Evolutionary conservation across 37 sponge, comb jelly and placozoan genomes (phyloP).

Genomic region (Eunapius fragilis): DNA sequence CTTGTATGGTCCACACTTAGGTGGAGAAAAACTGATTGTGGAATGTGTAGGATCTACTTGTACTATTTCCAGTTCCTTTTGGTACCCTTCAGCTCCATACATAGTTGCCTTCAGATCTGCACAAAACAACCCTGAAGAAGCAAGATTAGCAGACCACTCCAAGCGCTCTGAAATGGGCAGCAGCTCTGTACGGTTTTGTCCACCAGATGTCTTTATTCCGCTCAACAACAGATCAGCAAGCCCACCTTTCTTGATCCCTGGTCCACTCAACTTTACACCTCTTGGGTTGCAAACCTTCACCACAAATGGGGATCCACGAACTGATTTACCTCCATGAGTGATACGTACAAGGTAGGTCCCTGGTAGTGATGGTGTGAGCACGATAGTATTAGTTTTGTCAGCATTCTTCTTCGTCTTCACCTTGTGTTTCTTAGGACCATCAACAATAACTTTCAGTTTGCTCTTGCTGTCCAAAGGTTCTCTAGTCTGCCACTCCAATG

Average conservation of each 20-base stretch:
- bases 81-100: not conserved
- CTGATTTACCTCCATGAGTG: slow-evolving; percentile 2
- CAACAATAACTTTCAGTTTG: not conserved
- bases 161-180: not conserved
- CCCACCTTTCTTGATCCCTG: not conserved
- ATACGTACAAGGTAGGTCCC: slow-evolving; percentile 1
- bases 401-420: not conserved
- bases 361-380: not conserved
- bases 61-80: not conserved
- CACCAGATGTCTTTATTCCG: not conserved
- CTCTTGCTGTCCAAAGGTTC: not conserved
- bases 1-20: not conserved
- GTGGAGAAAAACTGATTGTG: not conserved
- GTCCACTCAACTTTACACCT: not conserved
- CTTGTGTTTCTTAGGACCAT: not conserved
- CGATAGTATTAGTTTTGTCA: not conserved
- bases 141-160: not conserved
- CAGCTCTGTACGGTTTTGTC: not conserved
- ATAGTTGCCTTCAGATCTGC: not conserved
- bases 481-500: not conserved
- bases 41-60: not conserved
- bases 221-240: not conserved
- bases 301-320: slow-evolving; percentile 29
- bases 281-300: slow-evolving; percentile 10
- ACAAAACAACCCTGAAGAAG: not conserved